Evolutionary conservation across 2,888 invertebrate species (phyloP), one percentile per base, ranked within the genome.

Genomic region (Drosophila kuntzei): DNA sequence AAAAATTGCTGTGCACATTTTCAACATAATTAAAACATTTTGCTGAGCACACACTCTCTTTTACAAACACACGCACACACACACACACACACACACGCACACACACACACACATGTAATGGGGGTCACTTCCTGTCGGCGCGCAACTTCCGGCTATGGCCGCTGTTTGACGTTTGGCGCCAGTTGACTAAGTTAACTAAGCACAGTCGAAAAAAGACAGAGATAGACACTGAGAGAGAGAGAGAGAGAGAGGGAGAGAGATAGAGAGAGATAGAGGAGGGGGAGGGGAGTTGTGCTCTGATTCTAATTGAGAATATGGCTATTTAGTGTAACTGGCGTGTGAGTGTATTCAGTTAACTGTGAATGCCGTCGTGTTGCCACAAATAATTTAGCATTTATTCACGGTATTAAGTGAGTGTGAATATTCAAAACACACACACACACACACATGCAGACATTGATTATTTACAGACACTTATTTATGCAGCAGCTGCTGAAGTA

Each of bases 1-100:
- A 64, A 64, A 77, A 87, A 83, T 86, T 74, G 80, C 55, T 86
- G 22, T 54, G 60, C 71, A 66, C 74, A 86, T 75, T 88, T 83
- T 74, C 54, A 72, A 80, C 75, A 83, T 87, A 83, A 83, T 83
- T 83, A 87, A 88, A 83, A 86, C 75, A 83, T 80, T 88, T 86
- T 65, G 60, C 70, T 62, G 65, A 62, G 20, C 55, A 39, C 59
- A 34, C 32, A 53, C 47, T 18, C 44, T n/a, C 32, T 12, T 22
- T 16, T 7, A 43, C 20, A 47, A 34, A 36, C 65, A 65, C 37
- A 25, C 51, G 12, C 41, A 43, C 14, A 18, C 32, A 46, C 58
- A 36, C 20, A 12, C 36, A 16, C 47, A 25, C 43, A 25, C 22
- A 39, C 34, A 34, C 34, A 34, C 36, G 27, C 27, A 36, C 18